Base-by-base conservation (phyloP, 2,797 vertebrate species). In the Benthosema pterotum region DNA sequence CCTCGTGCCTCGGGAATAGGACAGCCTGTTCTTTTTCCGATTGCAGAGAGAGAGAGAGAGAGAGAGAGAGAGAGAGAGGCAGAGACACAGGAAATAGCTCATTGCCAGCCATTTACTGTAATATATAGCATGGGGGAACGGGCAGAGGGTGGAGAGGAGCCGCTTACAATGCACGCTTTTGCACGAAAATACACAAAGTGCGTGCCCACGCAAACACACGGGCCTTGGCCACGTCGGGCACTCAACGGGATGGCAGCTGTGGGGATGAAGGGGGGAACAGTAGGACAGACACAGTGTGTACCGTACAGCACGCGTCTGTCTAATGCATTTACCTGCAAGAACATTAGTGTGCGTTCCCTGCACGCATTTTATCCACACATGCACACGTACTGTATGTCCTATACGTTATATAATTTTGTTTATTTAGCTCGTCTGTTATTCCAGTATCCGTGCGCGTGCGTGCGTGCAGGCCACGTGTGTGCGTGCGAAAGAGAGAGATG, bases 1-100 rank as follows among this genome's bases (percentile, higher is more conserved):
- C 53, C 60, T 60, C 67, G 2, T 38, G 17, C 67, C 38, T 42
- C 0, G 16, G 59, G 61, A 72, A 53, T 6, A 67, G 77, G 65
- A 82, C 71, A 70, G 57, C 60, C 63, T 85, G 80, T 82, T 80
- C 71, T 81, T 75, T 78, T 87, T 77, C 77, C 72, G 32, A 78
- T 57, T n/a, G 65, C 57, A 13, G 72, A 63, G 64, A 62, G 60
- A 11, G 12, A 68, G 61, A 74, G 45, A 67, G 7, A 9, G 11
- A 9, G 32, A 38, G 7, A 2, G 32, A 63, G 71, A 8, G 62
- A 65, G 74, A 72, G 64, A 19, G 64, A 71, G 74, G 1, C 50
- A 57, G 61, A 81, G 77, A 83, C 76, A 80, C 84, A 83, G 85
- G 83, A 87, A 87, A 76, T 42, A 75, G 74, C 74, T 70, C 56